Evolutionary conservation across 2,797 vertebrate species (phyloP).

Genomic region (Eutrigla gurnardus): DNA sequence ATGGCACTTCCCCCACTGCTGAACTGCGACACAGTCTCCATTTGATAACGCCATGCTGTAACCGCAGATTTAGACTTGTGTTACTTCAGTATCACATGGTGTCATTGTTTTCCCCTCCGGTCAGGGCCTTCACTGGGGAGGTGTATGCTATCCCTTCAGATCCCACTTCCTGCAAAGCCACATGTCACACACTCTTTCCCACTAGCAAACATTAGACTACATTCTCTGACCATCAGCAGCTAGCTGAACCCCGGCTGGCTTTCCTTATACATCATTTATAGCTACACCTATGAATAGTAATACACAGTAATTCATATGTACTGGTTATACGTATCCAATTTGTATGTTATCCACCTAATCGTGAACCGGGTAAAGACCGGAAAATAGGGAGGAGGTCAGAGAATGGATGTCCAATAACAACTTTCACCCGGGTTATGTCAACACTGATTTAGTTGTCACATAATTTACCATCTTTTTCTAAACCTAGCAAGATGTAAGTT

Average conservation of each 20-base stretch:
- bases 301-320: too few species aligned
- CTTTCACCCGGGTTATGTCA: too few species aligned
- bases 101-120: slow-evolving; percentile 35
- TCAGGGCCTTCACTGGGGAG: slow-evolving; percentile 9
- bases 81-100: slow-evolving; percentile 11
- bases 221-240: background rate
- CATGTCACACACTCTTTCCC: background rate
- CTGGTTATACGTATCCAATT: too few species aligned
- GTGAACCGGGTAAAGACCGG: too few species aligned
- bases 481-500: too few species aligned
- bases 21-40: slow-evolving; percentile 37
- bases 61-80: slow-evolving; percentile 12
- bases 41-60: slow-evolving; percentile 28
- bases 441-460: too few species aligned
- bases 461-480: too few species aligned
- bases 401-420: too few species aligned
- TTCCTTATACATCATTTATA: background rate
- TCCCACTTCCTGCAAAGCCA: slow-evolving; percentile 26
- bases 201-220: background rate
- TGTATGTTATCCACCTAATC: too few species aligned
- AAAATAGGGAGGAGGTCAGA: too few species aligned
- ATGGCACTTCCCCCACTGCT: slow-evolving; percentile 47
- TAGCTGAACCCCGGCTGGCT: background rate
- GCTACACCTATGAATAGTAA: too few species aligned
- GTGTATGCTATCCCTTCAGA: slow-evolving; percentile 18